These are phyloP conservation scores for Tachina lurida DNA, from an alignment of 2,888 invertebrate genomes.

Conservation along the genomic window DNA sequence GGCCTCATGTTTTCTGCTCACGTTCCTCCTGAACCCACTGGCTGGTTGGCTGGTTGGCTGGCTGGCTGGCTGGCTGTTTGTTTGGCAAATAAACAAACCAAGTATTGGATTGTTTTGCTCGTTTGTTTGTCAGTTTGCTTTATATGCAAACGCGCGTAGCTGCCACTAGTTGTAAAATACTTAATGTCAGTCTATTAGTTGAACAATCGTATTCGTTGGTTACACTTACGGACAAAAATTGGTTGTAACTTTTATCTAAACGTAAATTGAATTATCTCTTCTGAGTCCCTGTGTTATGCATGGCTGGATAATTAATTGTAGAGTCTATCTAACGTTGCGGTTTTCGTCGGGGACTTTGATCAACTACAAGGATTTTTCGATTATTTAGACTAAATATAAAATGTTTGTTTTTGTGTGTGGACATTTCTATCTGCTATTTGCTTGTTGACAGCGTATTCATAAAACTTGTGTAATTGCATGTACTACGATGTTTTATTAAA, in stretches of 20 bases:
- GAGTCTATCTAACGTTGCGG: constrained; percentile 10
- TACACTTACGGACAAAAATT: constrained; percentile 57
- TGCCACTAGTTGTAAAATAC: constrained; percentile 51
- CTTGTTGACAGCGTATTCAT: constrained; percentile 33
- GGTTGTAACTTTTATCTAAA: constrained; percentile 47
- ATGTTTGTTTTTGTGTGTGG: constrained; percentile 2
- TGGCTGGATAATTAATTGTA: constrained; percentile 29
- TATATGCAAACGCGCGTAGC: constrained; percentile 48
- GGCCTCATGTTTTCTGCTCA: constrained; percentile 66
- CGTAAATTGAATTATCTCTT: constrained; percentile 38
- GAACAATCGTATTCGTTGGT: constrained; percentile 55
- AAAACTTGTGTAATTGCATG: constrained; percentile 20
- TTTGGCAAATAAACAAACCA: neutral
- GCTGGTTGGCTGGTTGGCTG: constrained; percentile 16
- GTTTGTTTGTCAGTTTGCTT: constrained; percentile 38
- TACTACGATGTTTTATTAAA: constrained; percentile 27
- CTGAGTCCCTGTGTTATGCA: constrained; percentile 52
- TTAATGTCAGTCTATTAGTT: constrained; percentile 57
- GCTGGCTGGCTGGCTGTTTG: constrained; percentile 36
- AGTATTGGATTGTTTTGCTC: neutral
- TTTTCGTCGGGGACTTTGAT: constrained; percentile 31
- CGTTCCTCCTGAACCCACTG: constrained; percentile 57
- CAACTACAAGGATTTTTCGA: constrained; percentile 56
- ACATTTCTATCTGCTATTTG: constrained; percentile 28
- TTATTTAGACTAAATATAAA: constrained; percentile 37